These are phyloP conservation scores for Thymelicus lineola DNA, from an alignment of 2,888 invertebrate species.

Conservation along the genomic window DNA sequence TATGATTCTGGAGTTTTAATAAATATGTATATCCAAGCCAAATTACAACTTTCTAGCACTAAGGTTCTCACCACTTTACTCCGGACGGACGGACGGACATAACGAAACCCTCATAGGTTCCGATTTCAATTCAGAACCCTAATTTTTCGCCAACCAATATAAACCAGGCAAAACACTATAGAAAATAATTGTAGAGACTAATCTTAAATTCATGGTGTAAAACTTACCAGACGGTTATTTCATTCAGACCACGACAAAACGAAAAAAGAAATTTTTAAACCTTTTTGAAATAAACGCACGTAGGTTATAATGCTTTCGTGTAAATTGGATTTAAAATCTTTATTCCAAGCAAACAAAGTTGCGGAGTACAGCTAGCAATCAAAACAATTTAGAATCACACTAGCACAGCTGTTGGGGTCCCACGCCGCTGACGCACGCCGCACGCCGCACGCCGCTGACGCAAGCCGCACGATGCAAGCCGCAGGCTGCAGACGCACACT, in stretches of 20 bases:
- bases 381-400: conserved; percentile 11
- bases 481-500: not conserved
- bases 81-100: too few relatives aligned
- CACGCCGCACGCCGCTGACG: not conserved
- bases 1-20: too few relatives aligned
- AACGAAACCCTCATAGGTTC: too few relatives aligned
- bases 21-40: too few relatives aligned
- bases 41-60: too few relatives aligned
- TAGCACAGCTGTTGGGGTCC: not conserved
- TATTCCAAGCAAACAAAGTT: not conserved
- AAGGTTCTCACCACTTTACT: too few relatives aligned
- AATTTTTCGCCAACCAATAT: too few relatives aligned
- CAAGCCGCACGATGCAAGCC: not conserved
- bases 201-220: too few relatives aligned
- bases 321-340: conserved; percentile 1
- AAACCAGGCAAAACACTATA: too few relatives aligned
- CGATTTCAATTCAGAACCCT: too few relatives aligned
- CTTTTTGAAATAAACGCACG: not conserved
- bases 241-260: not conserved
- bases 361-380: conserved; percentile 36
- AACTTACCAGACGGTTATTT: not conserved
- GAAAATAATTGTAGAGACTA: too few relatives aligned
- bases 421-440: not conserved
- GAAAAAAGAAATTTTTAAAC: too few relatives aligned
- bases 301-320: not conserved